Base-by-base conservation (phyloP, 2,797 vertebrate species). In the Cygnus olor region DNA sequence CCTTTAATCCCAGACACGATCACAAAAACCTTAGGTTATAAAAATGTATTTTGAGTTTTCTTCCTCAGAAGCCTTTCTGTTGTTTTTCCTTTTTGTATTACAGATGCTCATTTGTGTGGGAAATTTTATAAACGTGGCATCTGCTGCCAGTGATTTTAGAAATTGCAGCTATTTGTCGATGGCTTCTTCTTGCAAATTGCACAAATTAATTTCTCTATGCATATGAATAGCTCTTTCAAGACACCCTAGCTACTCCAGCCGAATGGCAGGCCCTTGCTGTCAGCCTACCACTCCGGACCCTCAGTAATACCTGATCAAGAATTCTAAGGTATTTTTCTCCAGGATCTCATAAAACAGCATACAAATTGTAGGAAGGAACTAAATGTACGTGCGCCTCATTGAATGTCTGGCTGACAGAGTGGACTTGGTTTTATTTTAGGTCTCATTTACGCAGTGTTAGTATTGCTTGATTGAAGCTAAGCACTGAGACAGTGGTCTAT, bases 101-200 rank as follows among this genome's bases (percentile, higher is more conserved):
- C 40, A 69, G 70, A 70, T 84, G 80, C 38, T 95, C 5, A 1
- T 88, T 89, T 93, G 17, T 58, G 40, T 47, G 56, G 64, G 44
- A 68, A 80, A 45, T 80, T n/a, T 80, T 80, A 80, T 15, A 84
- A 84, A 79, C 66, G 2, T 42, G 53, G 27, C 83, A 93, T 93
- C 77, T 94, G 82, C 85, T 94, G 80, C 70, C 78, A 88, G 66
- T 19, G 77, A 57, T 73, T 86, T 45, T 70, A 47, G 66, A 84
- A 95, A 90, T 57, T 20, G 28, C 69, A 84, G n/a, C 70, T 70
- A 49, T 92, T 86, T 88, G 82, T 84, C 3, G 1, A 16, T 34
- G 24, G 47, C 5, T 78, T 69, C 58, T 65, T 81, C 32, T 81
- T 64, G 58, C 27, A 90, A 95, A 56, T 66, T 14, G 64, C 27